These are phyloP conservation scores for Muscidifurax raptorellus DNA, from an alignment of 1,140 invertebrate species.

Conservation along the genomic window DNA sequence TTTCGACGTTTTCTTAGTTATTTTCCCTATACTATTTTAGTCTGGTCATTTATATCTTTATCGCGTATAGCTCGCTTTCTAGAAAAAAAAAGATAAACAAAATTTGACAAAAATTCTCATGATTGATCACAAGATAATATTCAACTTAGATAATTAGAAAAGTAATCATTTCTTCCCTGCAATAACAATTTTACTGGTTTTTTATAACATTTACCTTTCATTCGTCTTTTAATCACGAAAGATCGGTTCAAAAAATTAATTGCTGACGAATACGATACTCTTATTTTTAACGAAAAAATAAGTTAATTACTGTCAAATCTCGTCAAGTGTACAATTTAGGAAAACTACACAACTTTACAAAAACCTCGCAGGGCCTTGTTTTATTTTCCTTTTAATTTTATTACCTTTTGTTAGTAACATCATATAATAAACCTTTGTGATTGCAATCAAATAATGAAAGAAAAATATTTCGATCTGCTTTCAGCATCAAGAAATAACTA, in stretches of 20 bases:
- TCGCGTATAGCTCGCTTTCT: slow-evolving; percentile 22
- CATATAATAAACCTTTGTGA: slow-evolving; percentile 39
- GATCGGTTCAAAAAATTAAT: slow-evolving; percentile 32
- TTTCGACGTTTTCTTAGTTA: slow-evolving; percentile 49
- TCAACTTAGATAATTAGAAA: slow-evolving; percentile 40
- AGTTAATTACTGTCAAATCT: slow-evolving; percentile 36
- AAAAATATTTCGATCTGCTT: slow-evolving; percentile 36
- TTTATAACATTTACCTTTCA: slow-evolving; percentile 28
- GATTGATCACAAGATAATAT: slow-evolving; percentile 25
- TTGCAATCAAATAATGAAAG: slow-evolving; percentile 44
- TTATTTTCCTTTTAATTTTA: slow-evolving; percentile 33
- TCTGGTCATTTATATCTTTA: slow-evolving; percentile 31
- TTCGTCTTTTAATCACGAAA: slow-evolving; percentile 10
- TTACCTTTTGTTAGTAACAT: slow-evolving; percentile 43
- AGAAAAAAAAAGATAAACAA: slow-evolving; percentile 27
- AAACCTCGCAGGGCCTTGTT: slow-evolving; percentile 20
- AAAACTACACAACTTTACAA: slow-evolving; percentile 39
- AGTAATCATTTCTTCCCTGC: slow-evolving; percentile 36
- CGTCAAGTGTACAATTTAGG: slow-evolving; percentile 8
- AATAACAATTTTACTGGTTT: slow-evolving; percentile 35
- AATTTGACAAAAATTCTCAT: slow-evolving; percentile 35
- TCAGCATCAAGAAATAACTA: slow-evolving; percentile 38
- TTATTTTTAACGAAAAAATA: slow-evolving; percentile 26
- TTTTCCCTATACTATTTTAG: slow-evolving; percentile 47
- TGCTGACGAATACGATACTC: neutral